Conservation (phyloP, 2,888 invertebrate species). For the Brenthis hecate region DNA sequence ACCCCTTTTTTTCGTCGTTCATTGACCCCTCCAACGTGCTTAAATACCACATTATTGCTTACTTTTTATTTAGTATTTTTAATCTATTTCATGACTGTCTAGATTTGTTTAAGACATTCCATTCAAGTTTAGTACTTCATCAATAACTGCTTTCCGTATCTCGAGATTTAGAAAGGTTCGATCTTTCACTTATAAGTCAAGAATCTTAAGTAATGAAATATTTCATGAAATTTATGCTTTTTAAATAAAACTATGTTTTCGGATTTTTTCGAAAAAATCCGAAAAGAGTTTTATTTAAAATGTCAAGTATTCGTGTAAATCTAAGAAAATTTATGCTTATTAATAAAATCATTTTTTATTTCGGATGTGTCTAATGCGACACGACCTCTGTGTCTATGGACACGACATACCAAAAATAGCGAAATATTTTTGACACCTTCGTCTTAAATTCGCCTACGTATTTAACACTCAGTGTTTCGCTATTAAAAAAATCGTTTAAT, state of each 20-base stretch:
- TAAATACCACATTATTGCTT: constrained; percentile 51
- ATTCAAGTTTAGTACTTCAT: constrained; percentile 8
- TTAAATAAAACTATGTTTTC: no score
- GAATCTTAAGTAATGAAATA: neutral
- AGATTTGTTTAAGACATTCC: neutral
- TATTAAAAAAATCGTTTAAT: no score
- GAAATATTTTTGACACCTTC: constrained; percentile 9
- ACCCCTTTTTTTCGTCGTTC: constrained; percentile 72
- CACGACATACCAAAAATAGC: constrained; percentile 6
- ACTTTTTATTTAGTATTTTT: constrained; percentile 43
- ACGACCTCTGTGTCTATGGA: neutral
- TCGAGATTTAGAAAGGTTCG: neutral
- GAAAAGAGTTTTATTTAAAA: no score
- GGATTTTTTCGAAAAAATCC: no score
- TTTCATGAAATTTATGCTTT: neutral
- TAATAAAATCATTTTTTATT: neutral
- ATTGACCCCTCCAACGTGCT: constrained; percentile 71
- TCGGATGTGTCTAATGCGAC: constrained; percentile 2
- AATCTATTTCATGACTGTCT: constrained; percentile 18
- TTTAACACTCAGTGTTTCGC: neutral
- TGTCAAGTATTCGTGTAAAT: no score
- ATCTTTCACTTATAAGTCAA: neutral
- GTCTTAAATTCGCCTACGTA: constrained; percentile 15
- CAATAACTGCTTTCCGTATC: neutral
- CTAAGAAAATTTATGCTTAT: no score